Evolutionary conservation across 2,888 invertebrate species (phyloP).

Genomic region (Thecocarcelia acutangulata): DNA sequence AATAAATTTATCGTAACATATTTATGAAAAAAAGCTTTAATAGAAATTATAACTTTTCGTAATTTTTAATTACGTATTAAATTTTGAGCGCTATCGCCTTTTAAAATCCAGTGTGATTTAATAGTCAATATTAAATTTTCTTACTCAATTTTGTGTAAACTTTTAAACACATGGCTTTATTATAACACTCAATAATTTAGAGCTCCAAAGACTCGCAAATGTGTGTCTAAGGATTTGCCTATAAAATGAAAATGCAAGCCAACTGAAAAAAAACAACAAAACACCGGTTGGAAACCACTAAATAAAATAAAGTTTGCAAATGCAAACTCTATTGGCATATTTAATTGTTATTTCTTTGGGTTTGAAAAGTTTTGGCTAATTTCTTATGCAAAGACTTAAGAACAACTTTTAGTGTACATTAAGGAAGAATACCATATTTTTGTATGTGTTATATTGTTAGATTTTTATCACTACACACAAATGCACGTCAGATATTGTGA

Average conservation of each 20-base stretch:
- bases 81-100: too few species aligned
- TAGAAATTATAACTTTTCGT: too few species aligned
- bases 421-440: slow-evolving; percentile 4
- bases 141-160: too few species aligned
- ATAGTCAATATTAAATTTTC: too few species aligned
- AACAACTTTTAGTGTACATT: slow-evolving; percentile 39
- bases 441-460: slow-evolving; percentile 25
- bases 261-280: neutral
- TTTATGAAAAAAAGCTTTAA: too few species aligned
- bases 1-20: too few species aligned
- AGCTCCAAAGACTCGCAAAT: neutral
- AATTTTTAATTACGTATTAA: too few species aligned
- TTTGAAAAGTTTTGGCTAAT: slow-evolving; percentile 75
- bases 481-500: neutral
- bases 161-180: neutral
- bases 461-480: neutral
- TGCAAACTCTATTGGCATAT: slow-evolving; percentile 50
- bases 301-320: slow-evolving; percentile 49
- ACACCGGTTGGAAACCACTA: slow-evolving; percentile 47
- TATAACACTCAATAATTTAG: neutral
- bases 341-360: slow-evolving; percentile 71
- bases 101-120: too few species aligned
- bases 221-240: neutral
- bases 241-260: neutral
- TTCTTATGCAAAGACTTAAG: slow-evolving; percentile 75